A percentile compares a stretch with the other conserved stretches of the same genome.
Conservation (phyloP, 1,140 invertebrate species). For the Lepidurus arcticus region DNA sequence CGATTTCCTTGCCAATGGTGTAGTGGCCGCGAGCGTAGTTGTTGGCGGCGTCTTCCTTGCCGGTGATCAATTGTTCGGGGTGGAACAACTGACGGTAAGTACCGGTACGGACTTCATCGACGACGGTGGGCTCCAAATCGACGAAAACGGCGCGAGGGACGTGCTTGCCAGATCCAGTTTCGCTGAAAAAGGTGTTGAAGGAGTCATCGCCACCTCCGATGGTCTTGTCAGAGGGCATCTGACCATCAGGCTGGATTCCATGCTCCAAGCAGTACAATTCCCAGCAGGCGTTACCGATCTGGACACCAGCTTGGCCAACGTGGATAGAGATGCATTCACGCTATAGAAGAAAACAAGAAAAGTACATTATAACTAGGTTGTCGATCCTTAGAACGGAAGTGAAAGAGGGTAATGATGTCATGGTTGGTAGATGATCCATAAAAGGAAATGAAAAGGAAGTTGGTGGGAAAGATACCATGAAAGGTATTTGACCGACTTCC, state of each 20-base stretch:
- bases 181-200: slow-evolving; percentile 85
- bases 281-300: slow-evolving; percentile 76
- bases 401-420: background rate
- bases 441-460: background rate
- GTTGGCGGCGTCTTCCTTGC: no score
- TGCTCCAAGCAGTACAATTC: slow-evolving; percentile 86
- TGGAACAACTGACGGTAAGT: no score
- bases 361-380: background rate
- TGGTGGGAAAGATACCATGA: background rate
- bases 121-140: slow-evolving; percentile 78
- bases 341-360: slow-evolving; percentile 43
- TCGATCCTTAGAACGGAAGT: background rate
- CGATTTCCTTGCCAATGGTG: no score
- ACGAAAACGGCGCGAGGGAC: slow-evolving; percentile 79
- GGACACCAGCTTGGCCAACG: slow-evolving; percentile 81
- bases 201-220: slow-evolving; percentile 69
- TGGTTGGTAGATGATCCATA: background rate
- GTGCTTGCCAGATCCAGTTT: slow-evolving; percentile 77
- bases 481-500: background rate
- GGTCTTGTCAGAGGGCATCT: slow-evolving; percentile 59
- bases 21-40: no score
- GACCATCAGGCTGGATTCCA: slow-evolving; percentile 80
- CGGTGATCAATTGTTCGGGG: no score
- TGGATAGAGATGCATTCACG: slow-evolving; percentile 81
- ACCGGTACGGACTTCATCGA: no score